Base-by-base conservation (phyloP, 2,797 vertebrate species). In the Bradypodion ventrale region DNA sequence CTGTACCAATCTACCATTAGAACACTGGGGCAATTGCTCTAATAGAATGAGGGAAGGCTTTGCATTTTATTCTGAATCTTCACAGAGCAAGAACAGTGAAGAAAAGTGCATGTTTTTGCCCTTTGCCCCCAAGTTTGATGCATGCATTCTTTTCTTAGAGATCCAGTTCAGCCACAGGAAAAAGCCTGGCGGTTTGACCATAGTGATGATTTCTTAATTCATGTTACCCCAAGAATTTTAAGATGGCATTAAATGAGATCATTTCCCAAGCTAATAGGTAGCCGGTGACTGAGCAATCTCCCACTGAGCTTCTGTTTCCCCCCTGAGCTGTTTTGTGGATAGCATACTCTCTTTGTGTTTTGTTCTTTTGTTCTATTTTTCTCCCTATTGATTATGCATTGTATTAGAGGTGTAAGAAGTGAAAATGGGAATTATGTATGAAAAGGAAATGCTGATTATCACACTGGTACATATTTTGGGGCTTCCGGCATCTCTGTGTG, bases 401-500 rank as follows among this genome's bases (percentile, higher is more conserved):
- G 32, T 42, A 70, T 19, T 1, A 37, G 27, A 21, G 44, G 77
- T 63, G 80, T 8, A 68, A 8, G 82, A 69, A 42, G 68, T 29
- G 62, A 2, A 2, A 5, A 25, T 44, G 42, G 79, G 40, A 56
- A 21, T 78, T 78, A 15, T 8, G 42, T n/a, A 63, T 75, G 78
- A 84, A 85, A 79, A 46, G 56, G 69, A 87, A 40, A 9, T 0
- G 0, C 60, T 65, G 8, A 46, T 52, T 42, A 83, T 70, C 35
- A 60, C n/a, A 77, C 82, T 0, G 27, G 40, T 74, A 69, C 27
- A 56, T 69, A 79, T 70, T 88, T 59, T 5, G 3, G 23, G 65
- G 42, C 21, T 63, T 70, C 86, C 46, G 52, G 37, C 79, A 88
- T 78, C 84, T 87, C 87, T 80, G 68, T 0, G 5, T 60, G 69